phyloP scores from a whole-genome alignment of 2,113 vertebrate species.

The Hiodon tergisus region DNA sequence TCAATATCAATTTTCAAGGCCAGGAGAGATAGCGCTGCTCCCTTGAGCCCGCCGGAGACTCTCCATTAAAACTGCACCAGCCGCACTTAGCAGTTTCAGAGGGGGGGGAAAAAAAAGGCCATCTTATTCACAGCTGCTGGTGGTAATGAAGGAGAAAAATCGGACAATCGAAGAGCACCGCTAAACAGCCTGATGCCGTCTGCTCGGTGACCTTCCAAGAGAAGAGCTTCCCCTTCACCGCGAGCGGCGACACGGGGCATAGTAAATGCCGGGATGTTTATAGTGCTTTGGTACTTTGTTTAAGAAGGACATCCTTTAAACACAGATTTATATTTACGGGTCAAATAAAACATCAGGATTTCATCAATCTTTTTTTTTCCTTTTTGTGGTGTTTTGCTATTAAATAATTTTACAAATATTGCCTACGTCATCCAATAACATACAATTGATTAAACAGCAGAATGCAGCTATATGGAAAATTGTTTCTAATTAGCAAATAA shows the following conservation, averaged over 20 bases:
- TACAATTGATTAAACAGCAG: too few species aligned
- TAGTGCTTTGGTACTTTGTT: background rate
- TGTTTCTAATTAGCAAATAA: too few species aligned
- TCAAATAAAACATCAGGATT: too few species aligned
- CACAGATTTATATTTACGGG: background rate
- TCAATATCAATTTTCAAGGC: slow-evolving; percentile 99
- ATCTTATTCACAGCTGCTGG: slow-evolving; percentile 76
- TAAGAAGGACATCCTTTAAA: background rate
- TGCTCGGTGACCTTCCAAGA: slow-evolving; percentile 65
- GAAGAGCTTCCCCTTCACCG: slow-evolving; percentile 35
- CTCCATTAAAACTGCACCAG: slow-evolving; percentile 75
- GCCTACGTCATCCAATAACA: too few species aligned
- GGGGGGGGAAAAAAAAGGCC: slow-evolving; percentile 51
- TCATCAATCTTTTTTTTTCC: too few species aligned
- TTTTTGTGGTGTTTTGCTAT: too few species aligned
- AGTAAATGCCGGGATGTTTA: too few species aligned
- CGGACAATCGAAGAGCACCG: slow-evolving; percentile 60
- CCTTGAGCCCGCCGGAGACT: slow-evolving; percentile 78
- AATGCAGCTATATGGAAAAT: too few species aligned
- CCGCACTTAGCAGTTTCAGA: slow-evolving; percentile 84
- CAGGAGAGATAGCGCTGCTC: slow-evolving; percentile 80
- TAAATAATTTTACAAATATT: too few species aligned
- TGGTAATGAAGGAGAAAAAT: slow-evolving; percentile 69
- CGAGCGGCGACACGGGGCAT: background rate
- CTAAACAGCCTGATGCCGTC: slow-evolving; percentile 57